Conservation (phyloP, 2,113 vertebrate genomes). For the Atrichornis clamosus region DNA sequence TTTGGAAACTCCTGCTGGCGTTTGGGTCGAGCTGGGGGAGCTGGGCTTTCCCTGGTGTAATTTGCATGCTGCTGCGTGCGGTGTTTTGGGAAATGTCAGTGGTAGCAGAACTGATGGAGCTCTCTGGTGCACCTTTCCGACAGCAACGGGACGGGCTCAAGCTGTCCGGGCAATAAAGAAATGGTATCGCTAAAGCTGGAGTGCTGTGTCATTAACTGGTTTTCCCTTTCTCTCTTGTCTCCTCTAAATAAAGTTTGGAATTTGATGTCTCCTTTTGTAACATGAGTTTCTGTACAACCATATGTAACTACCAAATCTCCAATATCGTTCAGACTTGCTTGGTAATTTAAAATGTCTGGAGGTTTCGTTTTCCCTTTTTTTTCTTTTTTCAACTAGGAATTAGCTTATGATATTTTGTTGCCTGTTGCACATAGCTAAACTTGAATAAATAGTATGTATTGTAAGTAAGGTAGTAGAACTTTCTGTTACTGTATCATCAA, state of each 20-base stretch:
- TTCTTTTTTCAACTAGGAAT: neutral
- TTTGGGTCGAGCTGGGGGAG: neutral
- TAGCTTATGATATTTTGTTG: neutral
- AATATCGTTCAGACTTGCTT: neutral
- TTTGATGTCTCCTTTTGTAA: neutral
- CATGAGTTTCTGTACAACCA: neutral
- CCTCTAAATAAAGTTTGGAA: slow-evolving; percentile 12
- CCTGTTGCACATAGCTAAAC: neutral
- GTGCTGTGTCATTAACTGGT: neutral
- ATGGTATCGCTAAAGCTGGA: neutral
- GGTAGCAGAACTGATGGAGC: neutral
- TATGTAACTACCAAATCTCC: neutral
- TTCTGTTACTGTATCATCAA: neutral
- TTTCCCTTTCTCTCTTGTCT: neutral
- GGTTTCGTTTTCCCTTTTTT: neutral
- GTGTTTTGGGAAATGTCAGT: neutral
- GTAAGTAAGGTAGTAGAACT: neutral
- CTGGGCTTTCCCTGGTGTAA: neutral
- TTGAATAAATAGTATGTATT: neutral
- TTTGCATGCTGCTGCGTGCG: neutral
- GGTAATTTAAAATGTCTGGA: neutral
- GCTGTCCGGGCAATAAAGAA: neutral
- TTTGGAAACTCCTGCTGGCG: neutral
- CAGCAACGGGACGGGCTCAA: neutral
- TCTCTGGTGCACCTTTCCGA: neutral